phyloP scores from a whole-genome alignment of 53 echinoderm and acorn worm genomes.

The Antedon mediterranea region DNA sequence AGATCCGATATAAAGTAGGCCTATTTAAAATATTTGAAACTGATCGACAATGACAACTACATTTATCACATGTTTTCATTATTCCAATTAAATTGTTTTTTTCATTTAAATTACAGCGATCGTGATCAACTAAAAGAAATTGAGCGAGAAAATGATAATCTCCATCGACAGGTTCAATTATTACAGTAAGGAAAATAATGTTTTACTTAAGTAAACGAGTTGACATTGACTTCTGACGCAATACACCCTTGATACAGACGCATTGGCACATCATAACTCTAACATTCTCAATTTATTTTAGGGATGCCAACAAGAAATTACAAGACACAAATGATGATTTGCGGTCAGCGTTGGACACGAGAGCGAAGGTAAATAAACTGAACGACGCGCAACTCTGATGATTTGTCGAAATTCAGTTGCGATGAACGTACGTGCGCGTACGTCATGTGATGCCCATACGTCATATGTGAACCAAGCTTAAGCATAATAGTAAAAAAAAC shows the following conservation, averaged over 20 bases:
- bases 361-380: slow-evolving; percentile 65
- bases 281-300: slow-evolving; percentile 1
- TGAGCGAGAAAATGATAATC: slow-evolving; percentile 65
- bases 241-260: not conserved
- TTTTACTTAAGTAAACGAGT: too few relatives aligned
- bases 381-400: too few relatives aligned
- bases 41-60: too few relatives aligned
- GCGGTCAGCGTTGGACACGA: slow-evolving; percentile 45
- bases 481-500: too few relatives aligned
- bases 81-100: not conserved
- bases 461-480: too few relatives aligned
- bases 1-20: not conserved
- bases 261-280: too few relatives aligned
- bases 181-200: slow-evolving; percentile 56
- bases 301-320: slow-evolving; percentile 77
- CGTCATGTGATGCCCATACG: too few relatives aligned
- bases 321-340: slow-evolving; percentile 95
- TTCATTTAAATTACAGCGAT: not conserved
- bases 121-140: not conserved
- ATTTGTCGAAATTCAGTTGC: too few relatives aligned
- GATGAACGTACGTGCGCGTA: too few relatives aligned
- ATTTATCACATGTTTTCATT: too few relatives aligned
- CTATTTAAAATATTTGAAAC: too few relatives aligned
- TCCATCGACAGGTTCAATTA: slow-evolving; percentile 64
- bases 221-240: not conserved